These are phyloP conservation scores for Hemaris fuciformis DNA, from an alignment of 2,888 invertebrate species.

Conservation along the genomic window DNA sequence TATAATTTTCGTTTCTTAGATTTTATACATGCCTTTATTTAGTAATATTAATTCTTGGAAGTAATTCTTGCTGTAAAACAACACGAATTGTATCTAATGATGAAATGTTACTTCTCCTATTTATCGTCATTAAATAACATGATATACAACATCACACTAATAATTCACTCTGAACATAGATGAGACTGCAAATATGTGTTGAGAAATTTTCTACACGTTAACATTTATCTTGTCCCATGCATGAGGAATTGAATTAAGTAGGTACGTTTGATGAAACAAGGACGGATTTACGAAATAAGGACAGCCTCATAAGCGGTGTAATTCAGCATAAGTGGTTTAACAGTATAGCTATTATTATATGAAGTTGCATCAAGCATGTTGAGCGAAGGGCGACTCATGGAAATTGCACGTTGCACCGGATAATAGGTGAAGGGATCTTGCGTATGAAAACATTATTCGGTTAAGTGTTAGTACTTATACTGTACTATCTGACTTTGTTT, in stretches of 20 bases:
- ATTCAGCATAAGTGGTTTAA: slow-evolving; percentile 37
- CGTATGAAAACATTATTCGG: slow-evolving; percentile 14
- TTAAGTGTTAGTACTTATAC: neutral
- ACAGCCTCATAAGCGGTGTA: slow-evolving; percentile 21
- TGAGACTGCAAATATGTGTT: neutral
- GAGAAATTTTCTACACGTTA: neutral
- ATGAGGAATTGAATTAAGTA: slow-evolving; percentile 4
- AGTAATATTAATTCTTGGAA: neutral
- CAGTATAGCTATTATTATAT: slow-evolving; percentile 36
- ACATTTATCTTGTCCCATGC: neutral
- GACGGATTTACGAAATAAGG: slow-evolving; percentile 7
- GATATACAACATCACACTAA: too few species aligned
- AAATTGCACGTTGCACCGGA: slow-evolving; percentile 55
- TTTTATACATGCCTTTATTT: neutral
- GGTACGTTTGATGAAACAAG: slow-evolving; percentile 8
- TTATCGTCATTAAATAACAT: slow-evolving; percentile 1
- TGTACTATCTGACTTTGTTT: neutral
- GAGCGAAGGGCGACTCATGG: slow-evolving; percentile 54
- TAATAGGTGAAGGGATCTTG: slow-evolving; percentile 45
- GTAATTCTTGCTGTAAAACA: neutral
- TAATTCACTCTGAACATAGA: neutral
- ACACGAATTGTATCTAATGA: neutral
- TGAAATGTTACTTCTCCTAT: neutral
- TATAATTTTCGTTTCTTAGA: neutral
- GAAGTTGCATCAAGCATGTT: slow-evolving; percentile 39